These are phyloP conservation scores for Drymonia ruficornis DNA, from an alignment of 2,888 invertebrate genomes.

Conservation along the genomic window DNA sequence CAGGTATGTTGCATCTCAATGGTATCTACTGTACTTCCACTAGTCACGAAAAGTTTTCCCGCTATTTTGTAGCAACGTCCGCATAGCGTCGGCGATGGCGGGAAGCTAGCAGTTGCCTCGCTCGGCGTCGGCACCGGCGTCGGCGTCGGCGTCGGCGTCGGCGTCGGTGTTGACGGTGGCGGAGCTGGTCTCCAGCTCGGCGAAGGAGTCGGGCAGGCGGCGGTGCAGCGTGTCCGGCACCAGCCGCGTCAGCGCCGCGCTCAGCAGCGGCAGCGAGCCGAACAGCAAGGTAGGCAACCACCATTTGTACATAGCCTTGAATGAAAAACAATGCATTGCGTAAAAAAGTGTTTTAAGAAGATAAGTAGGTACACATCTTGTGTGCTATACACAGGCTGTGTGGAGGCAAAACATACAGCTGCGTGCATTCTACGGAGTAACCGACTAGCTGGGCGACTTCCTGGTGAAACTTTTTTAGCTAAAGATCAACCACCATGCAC, in stretches of 20 bases:
- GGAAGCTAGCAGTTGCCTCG: conserved; percentile 41
- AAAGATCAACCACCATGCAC: no score
- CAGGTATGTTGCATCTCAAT: background rate
- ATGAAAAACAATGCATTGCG: background rate
- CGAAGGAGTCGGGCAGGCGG: conserved; percentile 85
- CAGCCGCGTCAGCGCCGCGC: conserved; percentile 82
- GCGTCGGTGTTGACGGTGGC: conserved; percentile 8
- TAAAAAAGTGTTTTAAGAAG: background rate
- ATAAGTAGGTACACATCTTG: no score
- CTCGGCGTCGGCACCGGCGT: conserved; percentile 63
- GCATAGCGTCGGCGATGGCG: conserved; percentile 5
- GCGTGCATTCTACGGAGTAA: no score
- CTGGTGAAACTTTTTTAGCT: no score
- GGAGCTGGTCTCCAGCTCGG: conserved; percentile 64
- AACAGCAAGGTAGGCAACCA: conserved; percentile 81
- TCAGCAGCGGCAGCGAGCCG: conserved; percentile 80
- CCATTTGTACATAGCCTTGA: conserved; percentile 59
- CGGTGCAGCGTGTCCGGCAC: conserved; percentile 86
- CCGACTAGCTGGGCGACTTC: no score
- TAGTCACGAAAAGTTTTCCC: background rate
- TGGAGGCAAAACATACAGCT: no score
- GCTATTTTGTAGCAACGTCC: background rate
- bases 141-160: conserved; percentile 7
- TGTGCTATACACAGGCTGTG: no score
- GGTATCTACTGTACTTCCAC: background rate